Base-by-base conservation (phyloP, 2,113 vertebrate genomes). In the Megaceryle torquata region DNA sequence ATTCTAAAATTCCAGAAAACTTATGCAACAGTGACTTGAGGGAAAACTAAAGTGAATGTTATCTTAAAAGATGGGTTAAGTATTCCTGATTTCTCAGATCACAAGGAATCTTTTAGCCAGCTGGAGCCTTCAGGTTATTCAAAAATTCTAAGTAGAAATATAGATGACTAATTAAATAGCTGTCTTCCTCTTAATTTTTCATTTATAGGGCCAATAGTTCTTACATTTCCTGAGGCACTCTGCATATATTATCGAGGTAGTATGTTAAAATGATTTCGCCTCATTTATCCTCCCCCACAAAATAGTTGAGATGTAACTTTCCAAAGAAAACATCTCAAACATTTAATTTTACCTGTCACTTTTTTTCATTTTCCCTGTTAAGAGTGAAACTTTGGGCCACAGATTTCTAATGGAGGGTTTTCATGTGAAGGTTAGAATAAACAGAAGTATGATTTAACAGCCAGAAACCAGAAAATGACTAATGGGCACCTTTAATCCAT, bases 201-300 rank as follows among this genome's bases (percentile, higher is more conserved):
- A 94, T 84, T 67, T 84, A 46, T 63, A 89, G 53, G 46, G 90
- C 89, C 60, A 63, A 91, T 79, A 74, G 48, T 79, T 89, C 86
- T 94, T 92, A 96, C 91, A 65, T 95, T 91, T 96, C 96, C 93
- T 86, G 82, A 95, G 93, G 88, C 77, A 65, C 83, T 89, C 65
- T 89, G 64, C 83, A 91, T 96, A 91, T 94, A 93, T 97, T 96
- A 96, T 72, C 68, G 68, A 96, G 93, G 91, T 72, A 95, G 83
- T 85, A 90, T 88, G 92, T 96, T 97, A 97, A 90, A 96, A 95
- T 93, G 88, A 96, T 96, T 88, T 93, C 48, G 72, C 95, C 93
- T 95, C 95, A 93, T 96, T 95, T 92, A 93, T 97, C 92, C 96
- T 97, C 93, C 92, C 83, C 90, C 93, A 94, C 94, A 86, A 95